phyloP scores from a whole-genome alignment of 2,113 vertebrate species.

The Sinocyclocheilus grahami region DNA sequence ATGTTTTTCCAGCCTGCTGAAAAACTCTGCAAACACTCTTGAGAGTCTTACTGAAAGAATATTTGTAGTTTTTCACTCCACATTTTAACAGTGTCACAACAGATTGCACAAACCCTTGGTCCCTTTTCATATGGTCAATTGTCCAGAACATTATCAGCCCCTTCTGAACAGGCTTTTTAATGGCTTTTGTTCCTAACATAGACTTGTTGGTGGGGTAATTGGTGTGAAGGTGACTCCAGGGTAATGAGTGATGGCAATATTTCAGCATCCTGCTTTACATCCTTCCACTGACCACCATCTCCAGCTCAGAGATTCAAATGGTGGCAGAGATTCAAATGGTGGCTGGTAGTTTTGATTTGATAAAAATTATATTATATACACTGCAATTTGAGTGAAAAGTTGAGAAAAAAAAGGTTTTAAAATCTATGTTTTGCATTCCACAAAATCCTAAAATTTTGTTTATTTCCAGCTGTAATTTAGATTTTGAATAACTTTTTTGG shows the following conservation, averaged over 20 bases:
- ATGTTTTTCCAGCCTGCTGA: background rate
- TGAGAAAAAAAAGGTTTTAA: background rate
- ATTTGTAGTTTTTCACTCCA: background rate
- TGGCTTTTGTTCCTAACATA: slow-evolving; percentile 19
- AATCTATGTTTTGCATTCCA: background rate
- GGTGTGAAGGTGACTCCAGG: slow-evolving; percentile 44
- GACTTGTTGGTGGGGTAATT: slow-evolving; percentile 18
- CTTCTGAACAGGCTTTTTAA: slow-evolving; percentile 10
- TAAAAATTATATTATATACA: background rate
- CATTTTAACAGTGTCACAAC: background rate
- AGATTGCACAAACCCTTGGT: background rate
- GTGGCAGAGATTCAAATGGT: background rate
- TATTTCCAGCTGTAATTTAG: background rate
- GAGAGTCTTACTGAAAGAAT: background rate
- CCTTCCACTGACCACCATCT: slow-evolving; percentile 37
- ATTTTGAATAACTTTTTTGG: background rate
- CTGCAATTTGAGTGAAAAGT: background rate
- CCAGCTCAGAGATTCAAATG: background rate
- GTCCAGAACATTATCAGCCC: slow-evolving; percentile 10
- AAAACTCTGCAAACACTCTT: background rate
- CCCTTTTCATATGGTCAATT: slow-evolving; percentile 16
- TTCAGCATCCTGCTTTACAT: slow-evolving; percentile 14
- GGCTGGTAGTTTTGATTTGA: background rate
- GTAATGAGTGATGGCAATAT: background rate
- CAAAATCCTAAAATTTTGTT: background rate